Evolutionary conservation across 2,888 invertebrate species (phyloP), one percentile per base, ranked within the genome.

Genomic region (Rhagium mordax): DNA sequence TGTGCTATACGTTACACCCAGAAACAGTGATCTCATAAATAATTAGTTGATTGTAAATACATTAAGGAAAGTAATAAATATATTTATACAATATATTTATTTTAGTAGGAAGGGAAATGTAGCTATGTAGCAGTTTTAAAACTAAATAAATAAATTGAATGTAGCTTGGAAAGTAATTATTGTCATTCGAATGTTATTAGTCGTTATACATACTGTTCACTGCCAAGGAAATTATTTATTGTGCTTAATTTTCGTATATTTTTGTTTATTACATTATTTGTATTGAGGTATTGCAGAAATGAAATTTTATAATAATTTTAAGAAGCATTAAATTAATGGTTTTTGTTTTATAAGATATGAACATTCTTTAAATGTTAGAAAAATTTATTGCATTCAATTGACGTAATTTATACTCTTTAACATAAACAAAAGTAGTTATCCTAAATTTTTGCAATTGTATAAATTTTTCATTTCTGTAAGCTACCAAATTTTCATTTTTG

Each of bases 11-110:
- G 77, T 79, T 77, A 78, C 75, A 76, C 75, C 78, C 77, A 77
- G 73, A 78, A 80, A 82, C 81, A 81, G 83, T 85, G 85, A 86
- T 86, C 85, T 86, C 85, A 86, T 84, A 82, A 76, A 70, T 81
- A 81, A 75, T 82, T 83, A 83, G 77, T 80, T 81, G 70, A 78
- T 76, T 81, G 79, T 82, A 81, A 53, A 82, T 82, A 80, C 64
- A 76, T 70, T 70, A 74, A 62, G 47, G 47, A 73, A 75, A 76
- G 65, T 65, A 77, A 74, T 79, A 78, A 77, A 78, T 79, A 76
- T 78, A 79, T 78, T 78, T 79, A 72, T 78, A 77, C 41, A 74
- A 79, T 79, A 80, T 80, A 81, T 81, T 82, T 82, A 82, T 82
- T 81, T 79, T 79, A 77, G 74, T 65, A 74, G 49, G 51, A 49